phyloP scores from a whole-genome alignment of 2,888 invertebrate genomes.

The Drosophila paranaensis region DNA sequence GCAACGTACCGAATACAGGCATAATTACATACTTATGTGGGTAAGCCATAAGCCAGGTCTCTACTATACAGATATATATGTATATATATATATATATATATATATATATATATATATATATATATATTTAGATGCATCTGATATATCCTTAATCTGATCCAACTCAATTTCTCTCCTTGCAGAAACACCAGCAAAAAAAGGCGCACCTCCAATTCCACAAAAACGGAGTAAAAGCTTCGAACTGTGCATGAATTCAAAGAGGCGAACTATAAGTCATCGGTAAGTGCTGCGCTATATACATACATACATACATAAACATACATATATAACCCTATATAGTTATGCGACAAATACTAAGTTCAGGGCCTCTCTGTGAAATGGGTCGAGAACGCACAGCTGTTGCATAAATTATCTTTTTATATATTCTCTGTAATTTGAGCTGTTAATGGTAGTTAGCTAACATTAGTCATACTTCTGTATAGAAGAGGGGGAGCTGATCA shows the following conservation, averaged over 20 bases:
- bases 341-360: not conserved
- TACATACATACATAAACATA: not conserved
- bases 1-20: constrained; percentile 28
- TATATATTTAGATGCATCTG: not conserved
- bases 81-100: not conserved
- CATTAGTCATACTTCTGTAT: not conserved
- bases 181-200: constrained; percentile 98
- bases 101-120: not conserved
- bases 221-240: constrained; percentile 89
- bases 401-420: too few relatives aligned
- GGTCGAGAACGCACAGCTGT: constrained; percentile 24
- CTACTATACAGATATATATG: not conserved
- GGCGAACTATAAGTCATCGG: constrained; percentile 94
- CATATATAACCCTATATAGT: not conserved
- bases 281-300: constrained; percentile 82
- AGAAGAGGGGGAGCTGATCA: not conserved
- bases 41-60: constrained; percentile 31
- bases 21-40: constrained; percentile 44
- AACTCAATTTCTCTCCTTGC: constrained; percentile 84
- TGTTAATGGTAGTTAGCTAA: not conserved
- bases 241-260: constrained; percentile 96
- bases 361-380: constrained; percentile 4
- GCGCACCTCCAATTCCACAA: constrained; percentile 90
- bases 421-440: too few relatives aligned
- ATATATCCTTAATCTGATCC: too few relatives aligned